A percentile compares a stretch with the other conserved stretches of the same genome.
Evolutionary conservation across 2,888 invertebrate genomes (phyloP).

Genomic region (Blomia tropicalis): DNA sequence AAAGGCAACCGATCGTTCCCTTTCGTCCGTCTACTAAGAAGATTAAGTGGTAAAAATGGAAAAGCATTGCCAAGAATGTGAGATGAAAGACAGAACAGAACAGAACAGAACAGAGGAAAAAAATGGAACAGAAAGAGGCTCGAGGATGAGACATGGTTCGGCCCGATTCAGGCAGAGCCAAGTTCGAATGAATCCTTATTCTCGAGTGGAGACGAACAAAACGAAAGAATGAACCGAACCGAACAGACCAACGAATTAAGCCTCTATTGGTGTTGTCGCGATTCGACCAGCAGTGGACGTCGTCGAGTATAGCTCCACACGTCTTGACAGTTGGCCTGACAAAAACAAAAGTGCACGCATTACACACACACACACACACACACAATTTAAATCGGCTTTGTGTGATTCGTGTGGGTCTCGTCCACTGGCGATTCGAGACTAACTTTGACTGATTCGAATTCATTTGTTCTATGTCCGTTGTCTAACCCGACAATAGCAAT

Average conservation of each 20-base stretch:
- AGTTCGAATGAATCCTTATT: neutral
- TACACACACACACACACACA: neutral
- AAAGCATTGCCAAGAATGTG: neutral
- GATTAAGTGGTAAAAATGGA: conserved; percentile 12
- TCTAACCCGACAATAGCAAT: too few relatives aligned
- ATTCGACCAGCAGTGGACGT: neutral
- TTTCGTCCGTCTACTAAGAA: neutral
- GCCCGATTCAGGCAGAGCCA: neutral
- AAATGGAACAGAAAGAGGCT: neutral
- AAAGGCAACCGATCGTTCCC: conserved; percentile 9
- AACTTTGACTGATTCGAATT: too few relatives aligned
- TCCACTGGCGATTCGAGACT: too few relatives aligned
- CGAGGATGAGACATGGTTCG: neutral
- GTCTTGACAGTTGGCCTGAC: conserved; percentile 2
- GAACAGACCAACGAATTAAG: conserved; percentile 10
- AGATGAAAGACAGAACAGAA: neutral
- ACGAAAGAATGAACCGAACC: too few relatives aligned
- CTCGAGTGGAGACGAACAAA: neutral
- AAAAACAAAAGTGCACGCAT: conserved; percentile 3
- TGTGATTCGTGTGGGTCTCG: neutral
- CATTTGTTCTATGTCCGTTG: too few relatives aligned
- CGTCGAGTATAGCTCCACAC: neutral
- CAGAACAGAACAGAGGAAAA: neutral
- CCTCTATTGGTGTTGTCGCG: neutral
- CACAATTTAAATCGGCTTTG: conserved; percentile 4